Evolutionary conservation across 2,113 vertebrate genomes (phyloP).

Genomic region (Bambusicola thoracicus): DNA sequence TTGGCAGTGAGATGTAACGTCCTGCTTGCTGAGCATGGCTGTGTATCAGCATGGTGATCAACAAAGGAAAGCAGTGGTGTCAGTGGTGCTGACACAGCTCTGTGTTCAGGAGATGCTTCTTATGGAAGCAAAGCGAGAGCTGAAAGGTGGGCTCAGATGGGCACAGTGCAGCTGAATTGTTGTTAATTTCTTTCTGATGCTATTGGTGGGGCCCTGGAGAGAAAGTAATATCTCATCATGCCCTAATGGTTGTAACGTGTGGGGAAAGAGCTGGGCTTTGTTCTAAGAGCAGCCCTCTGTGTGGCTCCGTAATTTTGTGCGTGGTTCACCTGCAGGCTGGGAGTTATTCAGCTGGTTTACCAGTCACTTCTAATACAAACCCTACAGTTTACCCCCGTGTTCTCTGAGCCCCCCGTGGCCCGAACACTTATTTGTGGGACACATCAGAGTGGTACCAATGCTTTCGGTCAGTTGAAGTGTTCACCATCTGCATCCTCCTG

Average conservation of each 20-base stretch:
- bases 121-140: not conserved
- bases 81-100: not conserved
- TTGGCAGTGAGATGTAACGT: not conserved
- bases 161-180: not conserved
- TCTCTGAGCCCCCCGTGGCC: not conserved
- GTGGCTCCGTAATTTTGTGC: not conserved
- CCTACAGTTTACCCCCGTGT: not conserved
- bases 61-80: rapidly evolving
- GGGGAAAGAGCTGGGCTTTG: not conserved
- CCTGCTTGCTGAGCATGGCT: not conserved
- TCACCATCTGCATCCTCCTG: not conserved
- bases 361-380: not conserved
- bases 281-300: not conserved
- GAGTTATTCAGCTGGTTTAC: not conserved
- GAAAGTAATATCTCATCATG: not conserved
- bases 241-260: not conserved
- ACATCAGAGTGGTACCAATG: not conserved
- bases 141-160: not conserved
- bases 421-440: not conserved
- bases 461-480: not conserved
- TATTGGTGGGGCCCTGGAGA: not conserved
- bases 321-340: not conserved
- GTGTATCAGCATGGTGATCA: not conserved
- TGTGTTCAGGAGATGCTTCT: not conserved
- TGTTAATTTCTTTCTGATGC: not conserved